Evolutionary conservation across 2,113 vertebrate genomes (phyloP).

Genomic region (Podarcis cretensis): DNA sequence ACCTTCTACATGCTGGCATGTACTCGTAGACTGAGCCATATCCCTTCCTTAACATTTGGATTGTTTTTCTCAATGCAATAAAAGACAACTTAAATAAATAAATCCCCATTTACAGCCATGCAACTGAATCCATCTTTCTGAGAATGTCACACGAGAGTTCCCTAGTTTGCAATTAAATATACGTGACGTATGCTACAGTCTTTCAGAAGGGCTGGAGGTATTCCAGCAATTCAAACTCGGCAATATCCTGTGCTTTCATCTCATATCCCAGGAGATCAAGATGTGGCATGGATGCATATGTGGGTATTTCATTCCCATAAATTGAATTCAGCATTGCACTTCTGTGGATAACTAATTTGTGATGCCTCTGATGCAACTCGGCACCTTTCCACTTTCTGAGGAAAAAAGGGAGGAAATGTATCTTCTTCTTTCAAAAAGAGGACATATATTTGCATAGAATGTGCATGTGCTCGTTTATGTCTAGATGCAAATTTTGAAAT

Average conservation of each 20-base stretch:
- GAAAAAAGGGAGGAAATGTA: too few species aligned
- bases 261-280: background rate
- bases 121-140: background rate
- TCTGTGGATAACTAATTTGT: too few species aligned
- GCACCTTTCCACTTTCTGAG: too few species aligned
- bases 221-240: background rate
- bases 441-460: too few species aligned
- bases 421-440: too few species aligned
- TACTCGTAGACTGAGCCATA: too few species aligned
- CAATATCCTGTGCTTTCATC: background rate
- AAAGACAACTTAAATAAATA: too few species aligned
- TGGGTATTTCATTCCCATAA: background rate
- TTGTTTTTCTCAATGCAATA: background rate
- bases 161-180: background rate
- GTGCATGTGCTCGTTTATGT: too few species aligned
- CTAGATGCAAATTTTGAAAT: too few species aligned
- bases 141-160: background rate
- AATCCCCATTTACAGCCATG: background rate
- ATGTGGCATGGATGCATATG: background rate
- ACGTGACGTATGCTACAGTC: background rate
- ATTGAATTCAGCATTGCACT: background rate
- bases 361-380: too few species aligned
- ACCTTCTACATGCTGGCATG: too few species aligned
- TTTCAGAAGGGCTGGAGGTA: background rate
- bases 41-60: background rate